Base-by-base conservation (phyloP, 2,888 invertebrate genomes). In the Germaria angustata region DNA sequence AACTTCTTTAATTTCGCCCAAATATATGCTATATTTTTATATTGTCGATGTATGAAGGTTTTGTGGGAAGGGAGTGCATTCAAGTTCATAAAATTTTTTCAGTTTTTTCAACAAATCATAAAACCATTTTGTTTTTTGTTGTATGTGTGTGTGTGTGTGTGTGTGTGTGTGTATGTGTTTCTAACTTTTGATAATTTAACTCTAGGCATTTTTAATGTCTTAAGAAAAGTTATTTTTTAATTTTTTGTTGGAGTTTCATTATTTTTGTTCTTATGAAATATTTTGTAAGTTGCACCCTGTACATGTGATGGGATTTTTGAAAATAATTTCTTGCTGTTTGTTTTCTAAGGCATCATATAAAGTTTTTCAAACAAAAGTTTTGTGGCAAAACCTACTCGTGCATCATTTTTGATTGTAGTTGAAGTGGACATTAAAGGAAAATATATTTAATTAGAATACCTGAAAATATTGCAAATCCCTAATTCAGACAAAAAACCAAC, bases 351-450 rank as follows among this genome's bases (percentile, higher is more conserved):
- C 68, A 63, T 73, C 68, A 66, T 69, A 55, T 41, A 81, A 81
- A 81, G 53, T 81, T 81, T 78, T 36, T 68, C 72, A 68, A 73
- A 72, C 68, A 81, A 81, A 81, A 78, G 73, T 81, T n/a, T 81
- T 77, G 32, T 49, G 61, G 32, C 15, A 61, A 59, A 57, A 59
- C 28, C 20, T 51, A 34, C 59, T 22, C 34, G 15, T 51, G 9
- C 32, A 44, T 66, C 36, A 32, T 46, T 34, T 51, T 24, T 44
- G 17, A 7, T 55, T 20, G 0, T 9, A 8, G 6, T 75, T 81
- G 55, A 78, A 81, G 77, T 81, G 73, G 77, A 78, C 72, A 78
- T 61, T 73, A 63, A 81, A 71, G 65, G 65, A 44, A 41, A 71
- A 65, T 39, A 66, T 66, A 73, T 81, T 78, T 78, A 78, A 78